Percentiles rank a stretch among this genome's conserved stretches.
These are phyloP conservation scores for Synanthedon vespiformis DNA, from an alignment of 2,888 invertebrate species.

Conservation along the genomic window DNA sequence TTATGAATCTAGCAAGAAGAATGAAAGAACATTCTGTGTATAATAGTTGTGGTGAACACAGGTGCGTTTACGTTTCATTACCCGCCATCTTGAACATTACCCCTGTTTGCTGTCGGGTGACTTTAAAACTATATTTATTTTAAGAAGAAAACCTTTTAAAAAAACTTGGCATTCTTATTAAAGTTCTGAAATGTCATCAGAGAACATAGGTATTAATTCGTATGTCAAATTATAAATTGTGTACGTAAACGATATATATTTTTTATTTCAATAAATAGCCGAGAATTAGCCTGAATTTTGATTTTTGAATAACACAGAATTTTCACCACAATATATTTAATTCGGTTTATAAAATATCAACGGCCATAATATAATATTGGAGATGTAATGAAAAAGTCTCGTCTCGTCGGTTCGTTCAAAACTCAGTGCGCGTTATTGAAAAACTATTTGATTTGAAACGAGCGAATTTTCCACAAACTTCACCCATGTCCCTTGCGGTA, in stretches of 20 bases:
- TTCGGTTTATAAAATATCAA: constrained; percentile 8
- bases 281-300: too few relatives aligned
- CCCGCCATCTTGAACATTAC: not conserved
- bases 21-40: too few relatives aligned
- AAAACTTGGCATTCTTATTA: too few relatives aligned
- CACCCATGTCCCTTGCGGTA: constrained; percentile 1
- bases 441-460: constrained; percentile 40
- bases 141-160: not conserved
- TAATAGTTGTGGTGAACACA: constrained; percentile 15
- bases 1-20: too few relatives aligned
- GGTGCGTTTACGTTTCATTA: constrained; percentile 49
- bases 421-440: constrained; percentile 36
- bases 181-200: too few relatives aligned
- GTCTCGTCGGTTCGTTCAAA: constrained; percentile 12
- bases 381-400: constrained; percentile 44
- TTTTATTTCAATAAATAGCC: too few relatives aligned
- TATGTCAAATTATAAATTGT: too few relatives aligned
- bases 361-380: constrained; percentile 26
- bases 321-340: too few relatives aligned
- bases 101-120: not conserved
- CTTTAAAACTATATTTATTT: not conserved
- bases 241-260: too few relatives aligned
- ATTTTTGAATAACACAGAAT: too few relatives aligned
- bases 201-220: too few relatives aligned
- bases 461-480: constrained; percentile 15